These are phyloP conservation scores for Coronaproctus castanopsis DNA, from an alignment of 2,888 invertebrate species.

Conservation along the genomic window DNA sequence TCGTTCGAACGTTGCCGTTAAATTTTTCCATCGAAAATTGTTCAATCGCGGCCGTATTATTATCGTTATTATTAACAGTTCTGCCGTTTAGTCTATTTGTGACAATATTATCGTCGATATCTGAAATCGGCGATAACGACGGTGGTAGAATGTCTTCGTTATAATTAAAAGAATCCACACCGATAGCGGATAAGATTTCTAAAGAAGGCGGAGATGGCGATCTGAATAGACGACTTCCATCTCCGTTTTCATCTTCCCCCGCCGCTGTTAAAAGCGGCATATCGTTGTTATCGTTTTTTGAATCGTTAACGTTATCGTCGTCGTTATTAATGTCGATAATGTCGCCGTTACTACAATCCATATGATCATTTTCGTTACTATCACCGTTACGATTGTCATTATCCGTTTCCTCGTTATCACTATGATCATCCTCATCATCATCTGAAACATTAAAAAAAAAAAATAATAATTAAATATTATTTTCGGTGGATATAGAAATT, in stretches of 20 bases:
- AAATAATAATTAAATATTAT: too few relatives aligned
- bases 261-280: too few relatives aligned
- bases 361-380: not conserved
- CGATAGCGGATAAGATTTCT: not conserved
- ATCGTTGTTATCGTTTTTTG: too few relatives aligned
- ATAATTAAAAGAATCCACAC: not conserved
- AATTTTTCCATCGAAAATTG: too few relatives aligned
- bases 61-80: too few relatives aligned
- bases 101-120: not conserved
- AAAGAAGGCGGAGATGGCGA: not conserved
- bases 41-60: too few relatives aligned
- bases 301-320: too few relatives aligned
- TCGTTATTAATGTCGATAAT: not conserved
- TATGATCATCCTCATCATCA: too few relatives aligned
- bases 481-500: too few relatives aligned
- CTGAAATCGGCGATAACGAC: not conserved
- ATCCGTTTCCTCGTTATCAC: not conserved
- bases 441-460: too few relatives aligned
- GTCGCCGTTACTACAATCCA: not conserved
- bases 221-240: not conserved
- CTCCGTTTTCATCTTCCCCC: not conserved
- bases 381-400: not conserved
- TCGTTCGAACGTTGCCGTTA: too few relatives aligned
- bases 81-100: too few relatives aligned
- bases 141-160: not conserved